These are phyloP conservation scores for Emberiza fucata DNA, from an alignment of 2,113 vertebrate species.

Conservation along the genomic window DNA sequence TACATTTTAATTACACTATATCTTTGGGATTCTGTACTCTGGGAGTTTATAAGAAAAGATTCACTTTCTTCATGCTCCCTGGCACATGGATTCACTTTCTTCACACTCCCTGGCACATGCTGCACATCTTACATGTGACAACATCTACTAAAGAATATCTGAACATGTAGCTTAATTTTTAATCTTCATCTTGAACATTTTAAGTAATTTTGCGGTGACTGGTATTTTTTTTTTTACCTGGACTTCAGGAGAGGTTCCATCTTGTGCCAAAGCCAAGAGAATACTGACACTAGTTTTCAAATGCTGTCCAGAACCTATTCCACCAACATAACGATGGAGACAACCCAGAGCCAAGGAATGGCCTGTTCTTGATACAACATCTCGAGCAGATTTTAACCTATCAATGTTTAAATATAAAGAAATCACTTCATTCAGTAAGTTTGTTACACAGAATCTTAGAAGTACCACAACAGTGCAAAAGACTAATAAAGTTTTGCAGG, in stretches of 20 bases:
- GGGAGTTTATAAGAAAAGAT: not conserved
- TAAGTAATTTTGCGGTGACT: not conserved
- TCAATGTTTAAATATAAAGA: not conserved
- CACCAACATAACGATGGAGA: conserved; percentile 96
- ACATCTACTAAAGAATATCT: not conserved
- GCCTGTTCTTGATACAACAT: conserved; percentile 95
- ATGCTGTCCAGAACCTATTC: conserved; percentile 98
- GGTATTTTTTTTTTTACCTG: conserved; percentile 79
- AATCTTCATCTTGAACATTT: not conserved
- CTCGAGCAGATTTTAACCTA: conserved; percentile 95
- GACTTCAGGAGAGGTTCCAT: conserved; percentile 95
- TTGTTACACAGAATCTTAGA: not conserved
- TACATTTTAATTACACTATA: not conserved
- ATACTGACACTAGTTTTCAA: conserved; percentile 99
- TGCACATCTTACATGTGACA: not conserved
- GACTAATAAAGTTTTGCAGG: not conserved
- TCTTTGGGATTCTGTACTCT: not conserved
- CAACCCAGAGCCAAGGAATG: conserved; percentile 97
- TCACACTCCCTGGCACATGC: not conserved
- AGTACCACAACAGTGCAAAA: not conserved
- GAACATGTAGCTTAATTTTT: not conserved
- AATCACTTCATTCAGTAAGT: not conserved
- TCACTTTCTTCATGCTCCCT: not conserved
- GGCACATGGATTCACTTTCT: not conserved
- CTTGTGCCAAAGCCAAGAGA: conserved; percentile 93